Evolutionary conservation across 2,888 invertebrate species (phyloP).

Genomic region (Caenorhabditis auriculariae): DNA sequence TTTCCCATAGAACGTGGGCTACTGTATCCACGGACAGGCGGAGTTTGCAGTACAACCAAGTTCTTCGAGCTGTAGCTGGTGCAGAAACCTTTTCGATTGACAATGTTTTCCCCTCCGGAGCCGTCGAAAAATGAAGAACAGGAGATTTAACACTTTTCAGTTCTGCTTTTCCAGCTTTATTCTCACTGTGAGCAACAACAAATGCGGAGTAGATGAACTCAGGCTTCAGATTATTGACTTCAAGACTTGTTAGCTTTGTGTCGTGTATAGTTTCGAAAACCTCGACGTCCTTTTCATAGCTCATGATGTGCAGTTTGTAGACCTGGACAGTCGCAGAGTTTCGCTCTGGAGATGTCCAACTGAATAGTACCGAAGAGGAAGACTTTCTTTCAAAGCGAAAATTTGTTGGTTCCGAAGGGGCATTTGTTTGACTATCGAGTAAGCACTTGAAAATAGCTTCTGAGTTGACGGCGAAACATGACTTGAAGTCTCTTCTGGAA

Average conservation of each 20-base stretch:
- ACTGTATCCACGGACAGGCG: too few species aligned
- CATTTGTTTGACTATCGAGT: slow-evolving; percentile 33
- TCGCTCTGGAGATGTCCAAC: slow-evolving; percentile 26
- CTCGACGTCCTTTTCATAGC: not conserved
- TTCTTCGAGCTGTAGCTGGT: too few species aligned
- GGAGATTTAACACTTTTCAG: too few species aligned
- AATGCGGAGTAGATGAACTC: slow-evolving; percentile 22
- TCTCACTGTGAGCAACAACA: slow-evolving; percentile 22
- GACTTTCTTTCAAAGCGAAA: slow-evolving; percentile 7
- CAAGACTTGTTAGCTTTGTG: slow-evolving; percentile 4
- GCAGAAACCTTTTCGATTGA: slow-evolving; percentile 2
- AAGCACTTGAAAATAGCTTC: slow-evolving; percentile 51
- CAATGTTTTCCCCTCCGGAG: not conserved
- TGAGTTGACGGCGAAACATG: slow-evolving; percentile 54
- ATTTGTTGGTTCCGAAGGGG: slow-evolving; percentile 45
- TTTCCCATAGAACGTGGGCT: too few species aligned
- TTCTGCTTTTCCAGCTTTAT: not conserved
- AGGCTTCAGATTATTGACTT: slow-evolving; percentile 10
- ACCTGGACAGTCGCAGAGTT: slow-evolving; percentile 2
- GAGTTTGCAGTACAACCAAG: too few species aligned
- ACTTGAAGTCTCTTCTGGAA: slow-evolving; percentile 20
- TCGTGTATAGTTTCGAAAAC: slow-evolving; percentile 5
- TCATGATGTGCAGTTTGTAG: slow-evolving; percentile 23
- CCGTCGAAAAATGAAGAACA: slow-evolving; percentile 16
- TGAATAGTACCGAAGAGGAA: slow-evolving; percentile 2